A percentile compares a stretch with the other conserved stretches of the same genome.
phyloP scores from a whole-genome alignment of 2,113 vertebrate species.

The Panthera leo region DNA sequence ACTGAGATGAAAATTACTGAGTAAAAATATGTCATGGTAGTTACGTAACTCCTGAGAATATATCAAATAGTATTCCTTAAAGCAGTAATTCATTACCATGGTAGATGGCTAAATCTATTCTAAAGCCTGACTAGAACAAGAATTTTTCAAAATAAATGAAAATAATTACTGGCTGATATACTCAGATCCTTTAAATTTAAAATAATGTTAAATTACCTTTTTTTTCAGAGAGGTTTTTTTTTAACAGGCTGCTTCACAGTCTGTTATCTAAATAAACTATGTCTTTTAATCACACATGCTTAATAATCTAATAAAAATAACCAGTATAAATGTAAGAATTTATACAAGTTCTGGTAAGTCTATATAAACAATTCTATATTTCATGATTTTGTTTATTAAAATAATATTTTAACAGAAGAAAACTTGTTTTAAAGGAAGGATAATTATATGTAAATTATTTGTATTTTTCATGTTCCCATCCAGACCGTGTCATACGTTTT shows the following conservation, averaged over 20 bases:
- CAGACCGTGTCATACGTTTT: background rate
- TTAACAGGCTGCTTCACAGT: background rate
- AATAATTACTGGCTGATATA: slow-evolving; percentile 16
- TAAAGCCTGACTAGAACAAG: slow-evolving; percentile 17
- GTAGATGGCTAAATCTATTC: slow-evolving; percentile 24
- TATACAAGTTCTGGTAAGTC: background rate
- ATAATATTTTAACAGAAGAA: background rate
- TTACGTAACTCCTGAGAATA: slow-evolving; percentile 64
- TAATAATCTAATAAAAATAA: slow-evolving; percentile 23
- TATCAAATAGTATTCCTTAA: slow-evolving; percentile 54
- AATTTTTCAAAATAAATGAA: slow-evolving; percentile 56
- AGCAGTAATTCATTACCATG: slow-evolving; percentile 63
- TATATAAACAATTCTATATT: background rate
- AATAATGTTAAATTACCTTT: background rate
- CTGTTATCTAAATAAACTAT: slow-evolving; percentile 13
- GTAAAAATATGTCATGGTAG: slow-evolving; percentile 75
- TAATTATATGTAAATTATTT: background rate
- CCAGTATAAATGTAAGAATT: background rate
- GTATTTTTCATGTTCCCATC: slow-evolving; percentile 8
- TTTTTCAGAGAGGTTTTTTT: background rate
- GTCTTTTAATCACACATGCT: slow-evolving; percentile 12
- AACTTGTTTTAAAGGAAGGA: slow-evolving; percentile 10
- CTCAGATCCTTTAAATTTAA: slow-evolving; percentile 33
- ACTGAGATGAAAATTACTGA: slow-evolving; percentile 74
- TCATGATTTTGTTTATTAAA: background rate